phyloP scores from a whole-genome alignment of 1,140 invertebrate genomes.

The Caenorhabditis briggsae region DNA sequence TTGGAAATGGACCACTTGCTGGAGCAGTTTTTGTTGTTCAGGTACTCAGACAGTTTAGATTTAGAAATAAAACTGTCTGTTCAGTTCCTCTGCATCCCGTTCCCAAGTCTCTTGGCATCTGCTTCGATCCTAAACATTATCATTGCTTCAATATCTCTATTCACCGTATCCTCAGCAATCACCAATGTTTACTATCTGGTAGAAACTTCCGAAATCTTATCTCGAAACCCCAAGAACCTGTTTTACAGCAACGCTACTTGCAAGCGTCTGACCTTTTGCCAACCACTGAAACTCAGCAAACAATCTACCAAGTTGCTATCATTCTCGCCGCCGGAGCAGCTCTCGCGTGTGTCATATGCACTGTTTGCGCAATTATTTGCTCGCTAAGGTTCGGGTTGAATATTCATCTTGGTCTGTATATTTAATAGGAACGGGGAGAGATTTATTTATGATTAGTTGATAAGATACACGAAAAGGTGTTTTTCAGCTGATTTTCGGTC shows the following conservation, averaged over 20 bases:
- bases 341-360: slow-evolving; percentile 71
- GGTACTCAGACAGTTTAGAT: slow-evolving; percentile 31
- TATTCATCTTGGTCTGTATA: slow-evolving; percentile 14
- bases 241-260: slow-evolving; percentile 50
- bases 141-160: slow-evolving; percentile 72
- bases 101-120: slow-evolving; percentile 69
- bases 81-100: slow-evolving; percentile 58
- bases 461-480: no score
- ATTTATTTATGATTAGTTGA: no score
- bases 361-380: slow-evolving; percentile 67
- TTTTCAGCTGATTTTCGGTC: no score
- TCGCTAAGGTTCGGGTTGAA: slow-evolving; percentile 63
- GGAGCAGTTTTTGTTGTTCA: slow-evolving; percentile 74
- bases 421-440: background rate
- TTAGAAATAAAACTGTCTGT: background rate
- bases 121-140: slow-evolving; percentile 73
- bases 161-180: slow-evolving; percentile 73
- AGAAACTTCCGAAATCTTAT: background rate
- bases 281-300: slow-evolving; percentile 64
- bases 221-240: background rate
- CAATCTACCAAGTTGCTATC: slow-evolving; percentile 72
- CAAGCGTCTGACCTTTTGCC: slow-evolving; percentile 64
- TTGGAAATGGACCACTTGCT: slow-evolving; percentile 77
- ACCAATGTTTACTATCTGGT: slow-evolving; percentile 77
- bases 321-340: slow-evolving; percentile 72